A percentile compares a stretch with the other conserved stretches of the same genome.
These are phyloP conservation scores for Leistus spinibarbis DNA, from an alignment of 2,888 invertebrate genomes.

Conservation along the genomic window DNA sequence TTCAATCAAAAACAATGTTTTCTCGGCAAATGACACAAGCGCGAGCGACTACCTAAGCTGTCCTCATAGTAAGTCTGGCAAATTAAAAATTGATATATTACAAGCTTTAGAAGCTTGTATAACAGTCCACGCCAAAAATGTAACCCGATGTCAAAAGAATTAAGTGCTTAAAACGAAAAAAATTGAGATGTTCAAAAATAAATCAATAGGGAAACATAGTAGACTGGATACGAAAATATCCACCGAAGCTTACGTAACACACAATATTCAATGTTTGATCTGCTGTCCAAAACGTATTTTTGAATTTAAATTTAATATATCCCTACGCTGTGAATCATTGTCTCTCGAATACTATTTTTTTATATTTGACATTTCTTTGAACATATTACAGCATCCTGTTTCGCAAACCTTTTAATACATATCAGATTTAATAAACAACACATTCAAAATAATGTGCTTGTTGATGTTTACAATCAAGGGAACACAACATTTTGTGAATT, in stretches of 20 bases:
- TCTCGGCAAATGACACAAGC: too few relatives aligned
- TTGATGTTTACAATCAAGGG: too few relatives aligned
- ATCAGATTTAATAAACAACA: background rate
- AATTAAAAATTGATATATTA: too few relatives aligned
- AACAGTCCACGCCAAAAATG: background rate
- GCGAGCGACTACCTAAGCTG: too few relatives aligned
- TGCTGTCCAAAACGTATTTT: background rate
- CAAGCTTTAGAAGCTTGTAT: background rate
- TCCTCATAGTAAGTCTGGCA: too few relatives aligned
- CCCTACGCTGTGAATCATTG: background rate
- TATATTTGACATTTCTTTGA: background rate
- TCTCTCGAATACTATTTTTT: background rate
- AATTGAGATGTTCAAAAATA: background rate
- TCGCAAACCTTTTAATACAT: background rate
- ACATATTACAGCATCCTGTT: background rate
- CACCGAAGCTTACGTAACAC: background rate
- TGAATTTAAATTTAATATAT: background rate
- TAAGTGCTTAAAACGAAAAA: background rate
- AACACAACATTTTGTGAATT: too few relatives aligned
- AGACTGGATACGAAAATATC: background rate
- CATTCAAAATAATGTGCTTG: background rate
- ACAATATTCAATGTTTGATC: background rate
- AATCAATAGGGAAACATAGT: background rate
- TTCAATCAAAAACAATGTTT: too few relatives aligned
- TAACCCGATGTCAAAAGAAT: background rate